phyloP scores from a whole-genome alignment of 2,797 vertebrate species.

The Eidolon dupreanum region DNA sequence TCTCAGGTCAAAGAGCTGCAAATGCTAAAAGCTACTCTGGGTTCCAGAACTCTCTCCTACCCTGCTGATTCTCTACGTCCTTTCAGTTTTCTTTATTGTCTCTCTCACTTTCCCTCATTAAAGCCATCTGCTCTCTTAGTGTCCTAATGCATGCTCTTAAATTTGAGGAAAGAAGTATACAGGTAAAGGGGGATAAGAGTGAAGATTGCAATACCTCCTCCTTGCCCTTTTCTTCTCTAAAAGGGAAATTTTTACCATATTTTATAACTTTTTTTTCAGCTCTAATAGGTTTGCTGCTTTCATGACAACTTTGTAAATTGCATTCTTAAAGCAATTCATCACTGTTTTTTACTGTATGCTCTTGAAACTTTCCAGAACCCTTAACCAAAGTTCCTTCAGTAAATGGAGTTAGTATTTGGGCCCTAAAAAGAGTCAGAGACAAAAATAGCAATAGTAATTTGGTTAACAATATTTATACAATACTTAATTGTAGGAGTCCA shows the following conservation, averaged over 20 bases:
- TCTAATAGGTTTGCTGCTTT: background rate
- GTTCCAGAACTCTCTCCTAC: background rate
- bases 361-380: slow-evolving; percentile 70
- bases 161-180: background rate
- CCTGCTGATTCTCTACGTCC: background rate
- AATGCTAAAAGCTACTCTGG: background rate
- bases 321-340: slow-evolving; percentile 59
- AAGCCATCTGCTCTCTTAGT: accelerated
- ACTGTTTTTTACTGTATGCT: slow-evolving; percentile 40
- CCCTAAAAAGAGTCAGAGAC: slow-evolving; percentile 26
- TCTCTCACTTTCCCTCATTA: background rate
- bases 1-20: background rate
- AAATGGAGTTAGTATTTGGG: slow-evolving; percentile 14
- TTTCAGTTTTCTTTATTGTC: background rate
- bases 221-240: background rate
- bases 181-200: background rate
- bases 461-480: slow-evolving; percentile 42
- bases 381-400: background rate
- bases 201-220: background rate
- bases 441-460: slow-evolving; percentile 56
- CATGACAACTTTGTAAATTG: background rate
- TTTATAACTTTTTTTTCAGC: background rate
- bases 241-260: background rate
- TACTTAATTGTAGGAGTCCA: slow-evolving; percentile 3
- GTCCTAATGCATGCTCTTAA: background rate